Evolutionary conservation across 2,888 invertebrate genomes (phyloP), one percentile per base, ranked within the genome.

Genomic region (Hyposoter didymator): DNA sequence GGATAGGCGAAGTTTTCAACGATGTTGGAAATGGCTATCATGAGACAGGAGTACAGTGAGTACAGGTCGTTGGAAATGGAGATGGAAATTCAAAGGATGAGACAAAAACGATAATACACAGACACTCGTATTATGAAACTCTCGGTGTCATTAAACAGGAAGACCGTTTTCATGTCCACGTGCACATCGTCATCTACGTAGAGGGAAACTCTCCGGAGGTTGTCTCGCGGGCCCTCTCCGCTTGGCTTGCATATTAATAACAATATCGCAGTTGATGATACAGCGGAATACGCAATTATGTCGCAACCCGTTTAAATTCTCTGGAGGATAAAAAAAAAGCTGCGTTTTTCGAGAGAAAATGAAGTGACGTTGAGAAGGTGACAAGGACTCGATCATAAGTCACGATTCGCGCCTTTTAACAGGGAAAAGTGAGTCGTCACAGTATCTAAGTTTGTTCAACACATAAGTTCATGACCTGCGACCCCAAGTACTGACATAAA

Each of bases 211-310:
- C 39, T 39, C 19, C 32, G 19, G 69, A 47, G 49, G n/a, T 55
- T 75, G 67, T 81, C 84, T 67, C 81, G 8, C 35, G 84, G 59
- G 76, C 59, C 35, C 55, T 81, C 35, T 17, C 7, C 17, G 19
- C 55, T 19, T 66, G 43, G 70, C 45, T 70, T 22, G 66, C 64
- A 81, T 76, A 81, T 84, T 78, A 81, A 76, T 84, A 80, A 52
- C 76, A 81, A 72, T 73, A 47, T 52, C 43, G 45, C 39, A 28
- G 47, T 39, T 62, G 35, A 62, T 64, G 75, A 70, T 75, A 49
- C 75, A 75, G 22, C 55, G 52, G 52, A 70, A 52, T 72, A 70
- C 80, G 64, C 69, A 64, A 64, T 76, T 49, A 35, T 17, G 1
- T 43, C 28, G 10, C 19, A 6, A 49, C 43, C 17, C 73, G 74